phyloP scores from a whole-genome alignment of 2,113 vertebrate genomes.

The Pseudopodoces humilis region DNA sequence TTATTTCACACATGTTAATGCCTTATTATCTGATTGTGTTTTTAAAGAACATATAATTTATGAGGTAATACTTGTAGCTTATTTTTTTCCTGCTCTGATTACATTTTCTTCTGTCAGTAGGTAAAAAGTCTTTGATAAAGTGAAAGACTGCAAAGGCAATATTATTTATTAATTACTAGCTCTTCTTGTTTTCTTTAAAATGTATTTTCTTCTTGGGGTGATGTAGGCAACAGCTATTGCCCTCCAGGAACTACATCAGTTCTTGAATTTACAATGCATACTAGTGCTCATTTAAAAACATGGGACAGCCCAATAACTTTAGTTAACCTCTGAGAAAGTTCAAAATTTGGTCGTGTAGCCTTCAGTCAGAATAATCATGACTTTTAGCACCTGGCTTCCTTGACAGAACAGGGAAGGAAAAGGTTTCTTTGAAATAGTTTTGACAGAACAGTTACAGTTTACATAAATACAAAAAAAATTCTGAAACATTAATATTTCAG shows the following conservation, averaged over 20 bases:
- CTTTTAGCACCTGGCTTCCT: neutral
- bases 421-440: neutral
- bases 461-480: neutral
- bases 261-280: neutral
- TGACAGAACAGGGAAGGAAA: neutral
- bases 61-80: neutral
- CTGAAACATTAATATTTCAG: neutral
- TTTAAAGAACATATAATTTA: neutral
- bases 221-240: neutral
- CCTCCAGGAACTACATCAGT: neutral
- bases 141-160: neutral
- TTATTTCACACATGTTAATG: neutral
- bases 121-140: neutral
- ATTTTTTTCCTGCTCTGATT: neutral
- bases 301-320: neutral
- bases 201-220: neutral
- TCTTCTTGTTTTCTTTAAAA: neutral
- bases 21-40: neutral
- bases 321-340: neutral
- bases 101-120: neutral
- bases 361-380: neutral
- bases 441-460: neutral
- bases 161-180: neutral
- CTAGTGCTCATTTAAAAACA: neutral
- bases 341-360: neutral